A percentile compares a stretch with the other conserved stretches of the same genome.
These are phyloP conservation scores for Climacteris rufus DNA, from an alignment of 2,113 vertebrate species.

Conservation along the genomic window DNA sequence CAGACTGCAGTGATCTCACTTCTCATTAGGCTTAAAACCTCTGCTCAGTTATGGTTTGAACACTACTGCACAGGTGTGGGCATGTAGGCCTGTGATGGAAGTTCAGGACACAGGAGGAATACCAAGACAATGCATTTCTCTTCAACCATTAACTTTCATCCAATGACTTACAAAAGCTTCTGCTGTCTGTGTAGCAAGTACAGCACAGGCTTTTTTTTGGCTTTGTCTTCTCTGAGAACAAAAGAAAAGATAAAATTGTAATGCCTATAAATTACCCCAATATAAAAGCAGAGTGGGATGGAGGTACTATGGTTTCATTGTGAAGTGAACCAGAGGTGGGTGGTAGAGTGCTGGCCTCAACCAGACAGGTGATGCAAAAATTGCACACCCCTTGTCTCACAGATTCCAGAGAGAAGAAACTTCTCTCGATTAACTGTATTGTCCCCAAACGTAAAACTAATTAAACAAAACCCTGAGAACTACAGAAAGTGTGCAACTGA, in stretches of 20 bases:
- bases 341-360: not conserved
- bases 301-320: not conserved
- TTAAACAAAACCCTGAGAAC: not conserved
- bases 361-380: not conserved
- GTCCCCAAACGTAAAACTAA: not conserved
- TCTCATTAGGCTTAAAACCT: not conserved
- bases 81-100: not conserved
- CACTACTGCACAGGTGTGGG: not conserved
- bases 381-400: not conserved
- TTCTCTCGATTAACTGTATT: not conserved
- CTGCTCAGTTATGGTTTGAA: not conserved
- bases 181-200: not conserved
- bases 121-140: not conserved
- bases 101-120: not conserved
- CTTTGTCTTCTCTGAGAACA: not conserved
- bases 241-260: not conserved
- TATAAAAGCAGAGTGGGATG: conserved; percentile 11
- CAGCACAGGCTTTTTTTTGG: not conserved
- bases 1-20: not conserved
- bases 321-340: not conserved
- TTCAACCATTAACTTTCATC: not conserved
- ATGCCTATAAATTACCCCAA: not conserved
- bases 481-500: not conserved
- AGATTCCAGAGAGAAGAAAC: not conserved
- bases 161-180: not conserved